These are phyloP conservation scores for Metridium senile DNA, from an alignment of 92 coral and sea anemone genomes.

Conservation along the genomic window DNA sequence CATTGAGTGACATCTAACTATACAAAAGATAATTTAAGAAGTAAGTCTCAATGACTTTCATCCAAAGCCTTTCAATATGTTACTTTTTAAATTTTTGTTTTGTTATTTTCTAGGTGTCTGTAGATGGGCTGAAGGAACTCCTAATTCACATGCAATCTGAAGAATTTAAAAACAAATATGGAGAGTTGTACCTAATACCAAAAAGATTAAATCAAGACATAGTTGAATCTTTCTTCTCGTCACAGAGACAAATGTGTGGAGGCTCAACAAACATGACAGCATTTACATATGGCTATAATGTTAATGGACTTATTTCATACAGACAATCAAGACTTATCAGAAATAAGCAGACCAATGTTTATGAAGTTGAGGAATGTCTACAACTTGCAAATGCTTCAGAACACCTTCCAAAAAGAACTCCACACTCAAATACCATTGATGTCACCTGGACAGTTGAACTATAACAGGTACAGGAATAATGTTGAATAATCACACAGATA, in stretches of 20 bases:
- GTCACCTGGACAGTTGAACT: not conserved
- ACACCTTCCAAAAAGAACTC: not conserved
- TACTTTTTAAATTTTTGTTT: too few species aligned
- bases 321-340: conserved; percentile 31
- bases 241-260: conserved; percentile 66
- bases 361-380: conserved; percentile 36
- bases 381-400: not conserved
- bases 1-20: too few species aligned
- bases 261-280: conserved; percentile 65
- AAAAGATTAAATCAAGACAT: conserved; percentile 53
- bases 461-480: too few species aligned
- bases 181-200: conserved; percentile 39
- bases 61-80: too few species aligned
- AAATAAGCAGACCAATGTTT: conserved; percentile 54
- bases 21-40: too few species aligned
- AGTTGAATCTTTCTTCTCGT: conserved; percentile 61
- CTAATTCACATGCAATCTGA: conserved; percentile 19
- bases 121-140: conserved; percentile 47
- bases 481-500: too few species aligned
- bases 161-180: not conserved
- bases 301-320: conserved; percentile 43
- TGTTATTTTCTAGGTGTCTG: conserved; percentile 33
- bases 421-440: not conserved
- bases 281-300: conserved; percentile 47
- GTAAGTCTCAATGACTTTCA: too few species aligned